A percentile compares a stretch with the other conserved stretches of the same genome.
phyloP scores from a whole-genome alignment of 2,113 vertebrate species.

The Myodes glareolus region DNA sequence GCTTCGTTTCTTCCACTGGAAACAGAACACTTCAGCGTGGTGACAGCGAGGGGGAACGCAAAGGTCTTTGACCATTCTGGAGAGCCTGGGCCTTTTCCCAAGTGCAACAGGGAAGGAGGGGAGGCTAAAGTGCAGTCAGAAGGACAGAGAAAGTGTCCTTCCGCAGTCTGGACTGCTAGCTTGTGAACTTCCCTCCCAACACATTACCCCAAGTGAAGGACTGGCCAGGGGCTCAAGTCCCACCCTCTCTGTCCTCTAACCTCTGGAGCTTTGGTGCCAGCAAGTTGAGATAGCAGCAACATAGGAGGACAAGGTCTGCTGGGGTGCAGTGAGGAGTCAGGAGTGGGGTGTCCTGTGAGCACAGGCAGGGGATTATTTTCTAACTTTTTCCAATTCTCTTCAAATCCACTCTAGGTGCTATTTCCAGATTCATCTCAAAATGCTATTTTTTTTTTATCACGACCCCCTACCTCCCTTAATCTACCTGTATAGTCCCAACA shows the following conservation, averaged over 20 bases:
- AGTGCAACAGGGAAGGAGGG: not conserved
- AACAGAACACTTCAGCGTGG: not conserved
- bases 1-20: constrained; percentile 8
- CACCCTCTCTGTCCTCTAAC: no score
- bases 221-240: rapidly evolving
- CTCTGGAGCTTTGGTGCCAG: not conserved
- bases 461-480: not conserved
- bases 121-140: not conserved
- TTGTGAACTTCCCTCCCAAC: not conserved
- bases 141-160: not conserved
- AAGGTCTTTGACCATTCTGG: not conserved
- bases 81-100: not conserved
- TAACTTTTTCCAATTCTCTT: not conserved
- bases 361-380: not conserved
- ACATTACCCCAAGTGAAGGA: no score
- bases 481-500: not conserved
- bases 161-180: not conserved
- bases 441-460: constrained; percentile 10
- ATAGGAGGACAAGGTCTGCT: rapidly evolving
- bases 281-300: not conserved
- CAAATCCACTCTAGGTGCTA: not conserved
- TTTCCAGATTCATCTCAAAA: not conserved
- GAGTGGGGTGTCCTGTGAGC: not conserved
- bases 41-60: no score
- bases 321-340: not conserved